These are phyloP conservation scores for Microplitis deprimator DNA, from an alignment of 2,888 invertebrate species.

Conservation along the genomic window DNA sequence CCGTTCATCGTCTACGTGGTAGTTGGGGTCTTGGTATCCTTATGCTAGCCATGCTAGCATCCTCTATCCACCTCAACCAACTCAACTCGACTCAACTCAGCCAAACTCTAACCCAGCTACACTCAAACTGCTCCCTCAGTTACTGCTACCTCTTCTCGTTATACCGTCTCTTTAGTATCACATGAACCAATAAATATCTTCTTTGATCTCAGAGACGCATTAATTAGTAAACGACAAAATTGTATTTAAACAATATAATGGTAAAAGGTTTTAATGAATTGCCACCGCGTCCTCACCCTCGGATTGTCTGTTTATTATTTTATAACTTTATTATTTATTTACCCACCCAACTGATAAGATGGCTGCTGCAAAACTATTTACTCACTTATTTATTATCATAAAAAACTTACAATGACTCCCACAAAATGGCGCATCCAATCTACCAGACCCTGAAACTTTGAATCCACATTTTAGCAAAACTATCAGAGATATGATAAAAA, in stretches of 20 bases:
- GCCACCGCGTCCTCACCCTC: not conserved
- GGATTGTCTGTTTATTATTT: not conserved
- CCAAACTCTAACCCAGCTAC: conserved; percentile 48
- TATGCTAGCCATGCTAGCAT: conserved; percentile 47
- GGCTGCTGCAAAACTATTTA: too few relatives aligned
- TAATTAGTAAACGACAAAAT: conserved; percentile 78
- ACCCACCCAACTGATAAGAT: not conserved
- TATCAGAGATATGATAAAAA: too few relatives aligned
- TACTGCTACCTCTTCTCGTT: conserved; percentile 70
- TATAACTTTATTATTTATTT: not conserved
- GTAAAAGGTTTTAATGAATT: conserved; percentile 1
- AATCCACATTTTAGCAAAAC: too few relatives aligned
- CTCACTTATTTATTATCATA: too few relatives aligned
- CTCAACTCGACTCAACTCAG: conserved; percentile 48
- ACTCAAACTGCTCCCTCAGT: conserved; percentile 66
- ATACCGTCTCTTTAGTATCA: conserved; percentile 72
- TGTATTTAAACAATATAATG: conserved; percentile 75
- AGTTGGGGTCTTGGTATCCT: not conserved
- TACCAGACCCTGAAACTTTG: too few relatives aligned
- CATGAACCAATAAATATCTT: conserved; percentile 74
- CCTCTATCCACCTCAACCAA: conserved; percentile 43
- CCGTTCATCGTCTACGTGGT: not conserved
- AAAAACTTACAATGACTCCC: too few relatives aligned
- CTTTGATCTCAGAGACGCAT: conserved; percentile 74
- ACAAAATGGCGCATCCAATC: too few relatives aligned